A percentile compares a stretch with the other conserved stretches of the same genome.
These are phyloP conservation scores for Oscheius sp. DNA, from an alignment of 2,888 invertebrate species.

Conservation along the genomic window DNA sequence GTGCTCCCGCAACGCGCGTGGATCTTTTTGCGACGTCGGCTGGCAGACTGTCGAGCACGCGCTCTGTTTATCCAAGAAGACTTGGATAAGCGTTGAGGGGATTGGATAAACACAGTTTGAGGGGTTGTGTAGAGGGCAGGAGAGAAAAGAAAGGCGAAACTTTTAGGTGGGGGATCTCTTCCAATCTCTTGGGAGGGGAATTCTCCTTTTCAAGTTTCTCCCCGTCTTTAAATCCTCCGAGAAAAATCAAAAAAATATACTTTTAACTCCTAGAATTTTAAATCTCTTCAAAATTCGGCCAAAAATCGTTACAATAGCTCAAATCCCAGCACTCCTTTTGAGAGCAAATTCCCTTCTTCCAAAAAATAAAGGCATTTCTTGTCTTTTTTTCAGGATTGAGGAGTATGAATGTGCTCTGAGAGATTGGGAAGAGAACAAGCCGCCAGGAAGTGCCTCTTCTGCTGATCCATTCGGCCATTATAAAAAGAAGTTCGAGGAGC, in stretches of 20 bases:
- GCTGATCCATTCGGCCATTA: constrained; percentile 67
- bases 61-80: constrained; percentile 21
- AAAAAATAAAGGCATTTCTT: too few relatives aligned
- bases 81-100: constrained; percentile 16
- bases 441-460: constrained; percentile 67
- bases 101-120: constrained; percentile 23
- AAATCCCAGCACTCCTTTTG: too few relatives aligned
- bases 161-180: not conserved
- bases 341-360: not conserved
- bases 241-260: not conserved
- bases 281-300: too few relatives aligned
- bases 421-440: constrained; percentile 69
- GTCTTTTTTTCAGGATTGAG: constrained; percentile 65
- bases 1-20: constrained; percentile 12
- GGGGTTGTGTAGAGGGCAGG: not conserved
- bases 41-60: constrained; percentile 26
- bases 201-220: not conserved
- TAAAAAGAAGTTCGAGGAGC: constrained; percentile 68
- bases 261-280: too few relatives aligned
- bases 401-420: constrained; percentile 68
- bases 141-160: not conserved
- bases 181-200: not conserved
- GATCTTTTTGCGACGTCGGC: constrained; percentile 25
- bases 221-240: too few relatives aligned
- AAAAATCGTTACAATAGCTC: too few relatives aligned